These are phyloP conservation scores for Muschampia plurimacula DNA, from an alignment of 2,888 invertebrate species.

Conservation along the genomic window DNA sequence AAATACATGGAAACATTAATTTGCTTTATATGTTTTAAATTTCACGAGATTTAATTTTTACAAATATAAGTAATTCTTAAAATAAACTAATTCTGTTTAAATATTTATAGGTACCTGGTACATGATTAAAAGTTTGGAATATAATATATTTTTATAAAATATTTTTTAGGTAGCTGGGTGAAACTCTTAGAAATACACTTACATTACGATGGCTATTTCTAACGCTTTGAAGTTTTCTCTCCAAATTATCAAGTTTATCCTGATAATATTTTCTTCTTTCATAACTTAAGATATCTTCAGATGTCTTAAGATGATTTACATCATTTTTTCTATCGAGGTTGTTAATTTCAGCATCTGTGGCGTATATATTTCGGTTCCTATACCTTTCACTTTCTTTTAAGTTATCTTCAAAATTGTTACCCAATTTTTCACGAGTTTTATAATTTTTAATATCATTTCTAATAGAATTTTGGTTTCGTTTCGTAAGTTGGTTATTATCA, in stretches of 20 bases:
- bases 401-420: background rate
- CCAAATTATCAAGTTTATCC: constrained; percentile 64
- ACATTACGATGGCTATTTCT: constrained; percentile 49
- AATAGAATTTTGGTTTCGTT: constrained; percentile 20
- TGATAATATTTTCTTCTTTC: constrained; percentile 69
- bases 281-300: constrained; percentile 52
- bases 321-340: constrained; percentile 30
- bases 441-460: constrained; percentile 9
- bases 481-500: background rate
- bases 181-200: constrained; percentile 32
- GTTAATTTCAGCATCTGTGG: background rate
- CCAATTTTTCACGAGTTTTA: constrained; percentile 15
- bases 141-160: background rate
- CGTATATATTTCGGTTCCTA: constrained; percentile 18
- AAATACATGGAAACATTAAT: too few species aligned
- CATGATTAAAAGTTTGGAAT: background rate
- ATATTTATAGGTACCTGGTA: background rate
- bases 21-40: too few species aligned
- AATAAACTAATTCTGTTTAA: background rate
- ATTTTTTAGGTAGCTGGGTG: background rate
- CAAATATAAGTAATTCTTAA: too few species aligned
- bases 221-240: constrained; percentile 53
- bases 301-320: constrained; percentile 5
- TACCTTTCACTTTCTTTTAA: constrained; percentile 37
- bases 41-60: too few species aligned